Evolutionary conservation across 1,140 invertebrate genomes (phyloP), one percentile per base, ranked within the genome.

Genomic region (Drosophila santomea): DNA sequence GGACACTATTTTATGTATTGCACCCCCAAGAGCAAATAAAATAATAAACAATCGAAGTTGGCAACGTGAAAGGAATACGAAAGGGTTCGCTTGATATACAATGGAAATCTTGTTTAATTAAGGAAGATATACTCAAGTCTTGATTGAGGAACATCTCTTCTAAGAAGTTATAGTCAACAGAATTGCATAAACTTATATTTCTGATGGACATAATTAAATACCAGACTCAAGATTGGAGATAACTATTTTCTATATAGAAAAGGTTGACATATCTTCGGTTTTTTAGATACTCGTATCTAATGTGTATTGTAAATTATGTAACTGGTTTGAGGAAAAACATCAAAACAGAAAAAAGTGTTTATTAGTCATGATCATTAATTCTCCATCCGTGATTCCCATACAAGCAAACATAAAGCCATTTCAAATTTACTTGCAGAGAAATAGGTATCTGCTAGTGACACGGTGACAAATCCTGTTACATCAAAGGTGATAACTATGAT

Each of bases 1-100:
- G 64, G 23, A 28, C 11, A 20, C 4, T 25, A 25, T 52, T 64
- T 52, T 36, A 44, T 64, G 2, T 10, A 50, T 48, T 45, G 36
- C 8, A 3, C 25, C 48, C 36, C 15, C 43, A 47, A 68, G 14
- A 32, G 25, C 17, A 10, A 2, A 25, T 12, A 10, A 25, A 69
- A 44, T 10, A 69, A 68, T 68, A 55, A 47, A 38, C 32, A 23
- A 41, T 14, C 14, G 8, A 58, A 51, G 43, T 52, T 10, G 45
- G 17, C 56, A 36, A 35, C 23, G 44, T 35, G n/a, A 5, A 41
- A 2, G 10, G 12, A 64, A 44, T 67, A 38, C 10, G 14, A 25
- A 35, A 48, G 15, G 15, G 6, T n/a, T 35, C 4, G n/a, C 8
- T 32, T 8, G 8, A 32, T 7, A 2, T 32, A 2, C 28, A 32